These are phyloP conservation scores for Neoarius graeffei DNA, from an alignment of 2,113 vertebrate species.

Conservation along the genomic window DNA sequence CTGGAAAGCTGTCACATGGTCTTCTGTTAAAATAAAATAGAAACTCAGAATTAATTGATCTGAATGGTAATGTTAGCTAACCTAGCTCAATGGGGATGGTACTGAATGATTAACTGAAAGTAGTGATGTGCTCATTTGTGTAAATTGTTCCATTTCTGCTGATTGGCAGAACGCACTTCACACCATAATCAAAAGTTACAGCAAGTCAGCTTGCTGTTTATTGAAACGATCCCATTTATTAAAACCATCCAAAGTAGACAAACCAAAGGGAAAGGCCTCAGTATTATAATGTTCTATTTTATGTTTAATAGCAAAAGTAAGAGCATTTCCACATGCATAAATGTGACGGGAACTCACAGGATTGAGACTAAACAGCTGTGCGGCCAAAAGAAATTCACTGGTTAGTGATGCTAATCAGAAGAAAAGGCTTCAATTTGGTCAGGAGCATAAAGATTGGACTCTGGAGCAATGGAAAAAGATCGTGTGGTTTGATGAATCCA, in stretches of 20 bases:
- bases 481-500: no score
- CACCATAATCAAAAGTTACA: neutral
- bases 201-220: neutral
- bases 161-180: neutral
- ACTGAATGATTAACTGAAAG: neutral
- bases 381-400: no score
- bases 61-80: neutral
- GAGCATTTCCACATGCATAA: no score
- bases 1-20: neutral
- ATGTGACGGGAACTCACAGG: no score
- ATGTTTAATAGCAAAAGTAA: no score
- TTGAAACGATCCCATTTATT: neutral
- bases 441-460: no score
- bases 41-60: neutral
- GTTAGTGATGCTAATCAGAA: no score
- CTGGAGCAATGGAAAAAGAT: no score
- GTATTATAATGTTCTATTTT: neutral
- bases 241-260: neutral
- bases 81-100: neutral
- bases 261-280: neutral
- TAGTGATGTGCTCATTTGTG: neutral
- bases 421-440: no score
- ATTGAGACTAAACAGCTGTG: no score
- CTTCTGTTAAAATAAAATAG: neutral
- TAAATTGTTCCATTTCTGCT: neutral